Conservation (phyloP, 2,797 vertebrate genomes). For the Rachycentron canadum region DNA sequence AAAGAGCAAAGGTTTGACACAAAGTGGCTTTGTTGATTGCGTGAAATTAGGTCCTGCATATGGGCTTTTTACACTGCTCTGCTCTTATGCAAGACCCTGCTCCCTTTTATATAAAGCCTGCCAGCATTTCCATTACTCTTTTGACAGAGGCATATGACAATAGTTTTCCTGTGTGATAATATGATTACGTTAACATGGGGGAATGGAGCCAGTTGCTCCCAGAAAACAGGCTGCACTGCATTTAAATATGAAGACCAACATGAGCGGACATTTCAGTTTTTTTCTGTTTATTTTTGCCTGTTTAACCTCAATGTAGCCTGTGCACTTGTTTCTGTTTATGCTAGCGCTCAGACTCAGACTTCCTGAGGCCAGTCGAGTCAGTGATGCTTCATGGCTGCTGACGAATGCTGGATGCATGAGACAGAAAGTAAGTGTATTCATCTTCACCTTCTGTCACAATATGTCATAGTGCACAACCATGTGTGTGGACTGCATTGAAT, state of each 20-base stretch:
- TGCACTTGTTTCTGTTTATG: background rate
- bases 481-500: background rate
- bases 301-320: background rate
- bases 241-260: constrained; percentile 40
- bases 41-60: constrained; percentile 79
- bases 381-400: background rate
- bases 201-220: constrained; percentile 57
- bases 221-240: constrained; percentile 36
- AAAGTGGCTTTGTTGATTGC: constrained; percentile 82
- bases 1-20: constrained; percentile 76
- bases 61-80: constrained; percentile 61
- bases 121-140: constrained; percentile 70
- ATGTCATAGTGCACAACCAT: background rate
- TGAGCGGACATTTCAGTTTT: constrained; percentile 15
- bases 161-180: constrained; percentile 71
- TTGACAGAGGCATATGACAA: constrained; percentile 76
- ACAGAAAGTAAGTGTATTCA: background rate
- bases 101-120: constrained; percentile 68
- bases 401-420: background rate
- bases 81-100: constrained; percentile 58
- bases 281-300: background rate
- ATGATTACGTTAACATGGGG: constrained; percentile 77
- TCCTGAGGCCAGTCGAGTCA: background rate
- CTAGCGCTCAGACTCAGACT: background rate
- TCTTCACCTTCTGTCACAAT: background rate